Evolutionary conservation across 2,113 vertebrate species (phyloP), one percentile per base, ranked within the genome.

Genomic region (Clarias gariepinus): DNA sequence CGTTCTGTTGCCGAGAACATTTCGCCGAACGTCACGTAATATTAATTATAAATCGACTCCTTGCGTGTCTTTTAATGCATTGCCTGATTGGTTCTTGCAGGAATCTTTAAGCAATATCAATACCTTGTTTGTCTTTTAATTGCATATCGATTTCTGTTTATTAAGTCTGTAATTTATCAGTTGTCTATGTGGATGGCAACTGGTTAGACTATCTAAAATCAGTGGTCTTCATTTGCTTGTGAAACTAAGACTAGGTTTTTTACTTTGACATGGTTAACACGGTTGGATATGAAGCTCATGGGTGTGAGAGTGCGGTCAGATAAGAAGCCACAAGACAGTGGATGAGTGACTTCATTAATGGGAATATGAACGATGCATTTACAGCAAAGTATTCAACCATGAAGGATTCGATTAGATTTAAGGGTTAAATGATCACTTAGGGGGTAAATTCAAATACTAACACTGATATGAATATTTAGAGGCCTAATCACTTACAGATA

Each of bases 91-190:
- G 78, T 52, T 57, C 25, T 86, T 85, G 77, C 73, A 33, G 78
- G 76, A 87, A 93, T 92, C 89, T 90, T 92, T 88, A 89, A 73
- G 89, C 82, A 83, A 84, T 92, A 93, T 94, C 93, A 93, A 93
- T 95, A 94, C 90, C 90, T 91, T 87, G 89, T 90, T 93, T 94
- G 88, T 91, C 89, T 91, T 92, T 89, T 94, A 94, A 95, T 95
- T 95, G 88, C 53, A 81, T 94, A 95, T 94, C 68, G 94, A 95
- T 94, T 92, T 55, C 23, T 80, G 87, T 90, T 92, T 90, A 91
- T 83, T 89, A 81, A 86, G 77, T 84, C 76, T 79, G 80, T 85
- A 90, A 76, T 78, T 88, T 82, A 63, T 85, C 85, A 23, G 21
- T 33, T 82, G 90, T 91, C 76, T 76, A 63, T 33, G 68, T 86